Evolutionary conservation across 2,888 invertebrate genomes (phyloP).

Genomic region (Drosophila anomelani): DNA sequence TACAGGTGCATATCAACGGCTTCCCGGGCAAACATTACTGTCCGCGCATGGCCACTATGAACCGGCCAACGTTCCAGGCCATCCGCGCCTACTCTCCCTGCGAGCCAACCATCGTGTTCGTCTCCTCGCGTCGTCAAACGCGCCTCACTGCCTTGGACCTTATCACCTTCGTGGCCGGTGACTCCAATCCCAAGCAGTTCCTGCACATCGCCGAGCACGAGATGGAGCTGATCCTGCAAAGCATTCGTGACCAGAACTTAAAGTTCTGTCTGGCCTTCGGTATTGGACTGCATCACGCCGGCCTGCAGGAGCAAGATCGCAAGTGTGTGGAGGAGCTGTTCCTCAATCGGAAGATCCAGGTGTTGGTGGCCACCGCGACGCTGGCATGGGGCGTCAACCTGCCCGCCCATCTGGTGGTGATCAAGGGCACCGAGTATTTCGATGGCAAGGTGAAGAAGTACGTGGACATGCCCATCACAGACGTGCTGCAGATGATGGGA

Average conservation of each 20-base stretch:
- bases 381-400: constrained; percentile 99
- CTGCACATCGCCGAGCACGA: constrained; percentile 93
- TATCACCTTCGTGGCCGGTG: constrained; percentile 94
- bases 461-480: constrained; percentile 99
- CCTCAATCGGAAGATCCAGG: constrained; percentile 97
- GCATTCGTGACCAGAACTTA: constrained; percentile 94
- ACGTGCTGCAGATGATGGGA: constrained; percentile 99
- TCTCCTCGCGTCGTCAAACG: constrained; percentile 98
- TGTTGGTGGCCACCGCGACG: constrained; percentile 98
- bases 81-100: constrained; percentile 96
- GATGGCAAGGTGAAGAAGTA: constrained; percentile 98
- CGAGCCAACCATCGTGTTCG: constrained; percentile 97
- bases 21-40: constrained; percentile 99
- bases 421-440: constrained; percentile 99
- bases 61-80: constrained; percentile 98
- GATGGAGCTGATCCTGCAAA: constrained; percentile 91
- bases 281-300: constrained; percentile 99
- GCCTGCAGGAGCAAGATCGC: constrained; percentile 96
- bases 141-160: constrained; percentile 98
- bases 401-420: constrained; percentile 98
- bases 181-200: constrained; percentile 98
- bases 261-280: constrained; percentile 98
- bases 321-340: constrained; percentile 96
- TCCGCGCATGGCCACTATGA: constrained; percentile 99
- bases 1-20: constrained; percentile 95